Conservation (phyloP, 2,888 invertebrate genomes). For the Volucella inflata region DNA sequence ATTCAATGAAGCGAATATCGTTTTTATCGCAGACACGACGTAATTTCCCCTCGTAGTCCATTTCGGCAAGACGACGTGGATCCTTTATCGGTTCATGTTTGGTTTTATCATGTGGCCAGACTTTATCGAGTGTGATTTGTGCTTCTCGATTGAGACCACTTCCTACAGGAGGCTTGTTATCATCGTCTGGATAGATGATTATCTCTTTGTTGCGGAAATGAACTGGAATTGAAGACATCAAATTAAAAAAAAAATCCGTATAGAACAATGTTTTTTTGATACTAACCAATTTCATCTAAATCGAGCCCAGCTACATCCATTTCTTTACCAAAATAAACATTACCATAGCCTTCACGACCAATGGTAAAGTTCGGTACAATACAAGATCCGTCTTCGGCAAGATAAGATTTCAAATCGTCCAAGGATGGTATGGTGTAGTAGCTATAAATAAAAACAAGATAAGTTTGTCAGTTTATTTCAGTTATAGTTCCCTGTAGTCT, state of each 20-base stretch:
- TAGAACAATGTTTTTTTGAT: not conserved
- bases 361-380: constrained; percentile 94
- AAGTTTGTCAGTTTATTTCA: not conserved
- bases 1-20: constrained; percentile 96
- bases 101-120: constrained; percentile 95
- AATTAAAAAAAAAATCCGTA: not conserved
- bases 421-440: constrained; percentile 96
- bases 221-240: constrained; percentile 84
- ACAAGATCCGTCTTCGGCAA: constrained; percentile 90
- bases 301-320: constrained; percentile 94
- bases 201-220: constrained; percentile 97
- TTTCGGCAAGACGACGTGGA: constrained; percentile 89
- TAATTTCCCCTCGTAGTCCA: constrained; percentile 94
- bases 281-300: constrained; percentile 91
- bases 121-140: constrained; percentile 95
- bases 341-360: constrained; percentile 95
- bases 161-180: constrained; percentile 94
- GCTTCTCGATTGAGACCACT: constrained; percentile 95
- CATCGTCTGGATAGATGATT: constrained; percentile 96
- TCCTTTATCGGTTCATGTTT: constrained; percentile 91
- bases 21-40: constrained; percentile 93
- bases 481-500: too few species aligned
- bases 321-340: constrained; percentile 92
- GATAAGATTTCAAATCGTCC: constrained; percentile 90
- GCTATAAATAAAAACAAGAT: constrained; percentile 52